phyloP scores from a whole-genome alignment of 2,797 vertebrate species.

The Mus minutoides region DNA sequence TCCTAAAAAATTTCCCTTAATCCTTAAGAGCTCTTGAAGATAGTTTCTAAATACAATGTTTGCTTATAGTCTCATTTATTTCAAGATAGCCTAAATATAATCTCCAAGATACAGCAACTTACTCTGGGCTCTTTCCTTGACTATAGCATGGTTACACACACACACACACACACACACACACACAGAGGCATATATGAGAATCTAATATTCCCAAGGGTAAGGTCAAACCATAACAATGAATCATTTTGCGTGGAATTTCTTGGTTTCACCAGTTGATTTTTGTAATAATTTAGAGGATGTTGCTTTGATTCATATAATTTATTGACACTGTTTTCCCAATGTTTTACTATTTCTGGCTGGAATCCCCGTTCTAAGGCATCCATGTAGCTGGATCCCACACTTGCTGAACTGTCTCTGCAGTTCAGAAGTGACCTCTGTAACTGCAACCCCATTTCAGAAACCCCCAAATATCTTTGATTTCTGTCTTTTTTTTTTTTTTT shows the following conservation, averaged over 20 bases:
- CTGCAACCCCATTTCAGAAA: neutral
- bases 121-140: neutral
- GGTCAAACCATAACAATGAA: neutral
- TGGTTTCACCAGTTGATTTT: neutral
- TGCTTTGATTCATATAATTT: constrained; percentile 1
- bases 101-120: neutral
- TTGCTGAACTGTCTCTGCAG: neutral
- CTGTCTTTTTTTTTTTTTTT: too few species aligned
- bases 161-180: neutral
- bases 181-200: neutral
- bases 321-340: neutral
- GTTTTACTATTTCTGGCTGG: neutral
- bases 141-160: neutral
- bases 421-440: neutral
- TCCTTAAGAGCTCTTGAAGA: neutral
- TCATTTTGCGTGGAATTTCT: neutral
- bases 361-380: neutral
- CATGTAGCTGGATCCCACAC: neutral
- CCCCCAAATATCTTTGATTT: neutral
- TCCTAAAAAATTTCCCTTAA: neutral
- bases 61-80: neutral
- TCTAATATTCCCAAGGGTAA: neutral
- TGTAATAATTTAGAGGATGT: neutral
- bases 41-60: neutral
- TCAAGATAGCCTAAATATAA: neutral